Evolutionary conservation across 2,797 vertebrate genomes (phyloP), one percentile per base, ranked within the genome.

Genomic region (Sebastes alutus): DNA sequence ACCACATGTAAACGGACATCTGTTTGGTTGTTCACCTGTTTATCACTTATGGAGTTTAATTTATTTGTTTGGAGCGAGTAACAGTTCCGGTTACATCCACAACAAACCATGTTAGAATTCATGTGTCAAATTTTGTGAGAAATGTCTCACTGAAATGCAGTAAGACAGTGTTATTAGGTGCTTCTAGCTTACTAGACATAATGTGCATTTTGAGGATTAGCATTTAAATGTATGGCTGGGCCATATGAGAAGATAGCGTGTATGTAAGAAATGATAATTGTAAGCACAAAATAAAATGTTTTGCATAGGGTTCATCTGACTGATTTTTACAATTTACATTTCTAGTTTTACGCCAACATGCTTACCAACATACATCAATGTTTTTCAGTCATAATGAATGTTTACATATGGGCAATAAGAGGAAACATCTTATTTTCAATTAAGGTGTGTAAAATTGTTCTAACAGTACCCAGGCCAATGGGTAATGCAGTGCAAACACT

Each of bases 281-380:
- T 83, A 92, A 95, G 93, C 93, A 95, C 94, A 94, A 94, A 95
- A 93, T 94, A 93, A 94, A 92, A 88, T 76, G 80, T 90, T 91
- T 91, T 91, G 77, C 75, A 82, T 89, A 74, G n/a, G 20, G 71
- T 82, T 81, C 23, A 72, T 1, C 12, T n/a, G 70, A 76, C 35
- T 85, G 38, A 18, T 76, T 87, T 82, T 75, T 74, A 35, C n/a
- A 27, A 0, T 70, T 3, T 38, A 7, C 13, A 49, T 27, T 72
- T 76, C 2, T 38, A 32, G 7, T 58, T 65, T 46, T 38, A 49
- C 1, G 1, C 1, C 11, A 27, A 2, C 16, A 32, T 22, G 13
- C 49, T 64, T 81, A 4, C 11, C 1, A 32, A 23, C 6, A 42
- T 1, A 18, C 11, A 9, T 2, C 22, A 4, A 20, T 73, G n/a